These are phyloP conservation scores for Drosophila parvula DNA, from an alignment of 1,140 invertebrate genomes.

Conservation along the genomic window DNA sequence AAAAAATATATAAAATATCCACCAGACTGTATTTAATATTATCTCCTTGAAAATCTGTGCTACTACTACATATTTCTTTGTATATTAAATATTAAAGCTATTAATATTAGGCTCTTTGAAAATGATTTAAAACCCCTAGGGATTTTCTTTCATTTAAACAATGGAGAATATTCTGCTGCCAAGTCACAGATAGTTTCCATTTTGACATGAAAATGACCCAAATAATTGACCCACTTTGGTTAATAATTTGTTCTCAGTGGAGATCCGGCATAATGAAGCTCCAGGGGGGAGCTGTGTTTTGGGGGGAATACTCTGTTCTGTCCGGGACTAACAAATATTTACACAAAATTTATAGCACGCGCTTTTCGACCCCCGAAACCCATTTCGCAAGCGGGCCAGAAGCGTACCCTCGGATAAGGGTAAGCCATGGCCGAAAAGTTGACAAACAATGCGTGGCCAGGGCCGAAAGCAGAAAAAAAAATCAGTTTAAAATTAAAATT, in stretches of 20 bases:
- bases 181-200: slow-evolving; percentile 1
- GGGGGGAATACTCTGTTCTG: slow-evolving; percentile 6
- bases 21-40: too few relatives aligned
- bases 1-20: background rate
- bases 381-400: slow-evolving; percentile 15
- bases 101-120: too few relatives aligned
- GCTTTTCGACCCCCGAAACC: slow-evolving; percentile 28
- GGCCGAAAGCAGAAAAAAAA: slow-evolving; percentile 40
- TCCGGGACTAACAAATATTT: slow-evolving; percentile 69
- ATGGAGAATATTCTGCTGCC: background rate
- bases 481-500: slow-evolving; percentile 77
- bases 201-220: slow-evolving; percentile 2
- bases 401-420: slow-evolving; percentile 52
- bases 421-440: slow-evolving; percentile 64
- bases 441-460: slow-evolving; percentile 72
- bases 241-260: slow-evolving; percentile 2
- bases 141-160: too few relatives aligned
- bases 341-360: slow-evolving; percentile 77
- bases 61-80: too few relatives aligned
- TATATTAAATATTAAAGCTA: too few relatives aligned
- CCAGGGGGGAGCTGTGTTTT: background rate
- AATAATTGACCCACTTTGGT: background rate
- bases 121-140: background rate
- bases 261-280: slow-evolving; percentile 62
- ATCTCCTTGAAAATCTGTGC: too few relatives aligned